Evolutionary conservation across 2,888 invertebrate species (phyloP).

Genomic region (Zele albiditarsus): DNA sequence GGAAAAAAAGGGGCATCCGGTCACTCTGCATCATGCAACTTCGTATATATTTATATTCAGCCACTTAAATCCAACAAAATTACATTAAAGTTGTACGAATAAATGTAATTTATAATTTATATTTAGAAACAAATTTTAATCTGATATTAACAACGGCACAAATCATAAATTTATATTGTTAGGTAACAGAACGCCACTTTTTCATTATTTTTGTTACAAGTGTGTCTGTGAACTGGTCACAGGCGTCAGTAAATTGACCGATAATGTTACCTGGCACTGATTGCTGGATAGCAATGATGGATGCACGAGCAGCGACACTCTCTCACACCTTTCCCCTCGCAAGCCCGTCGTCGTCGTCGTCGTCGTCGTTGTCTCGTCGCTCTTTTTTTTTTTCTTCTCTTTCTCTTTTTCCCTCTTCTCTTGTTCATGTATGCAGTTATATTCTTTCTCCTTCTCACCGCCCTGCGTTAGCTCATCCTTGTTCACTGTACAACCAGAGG

Average conservation of each 20-base stretch:
- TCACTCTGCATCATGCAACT: slow-evolving; percentile 3
- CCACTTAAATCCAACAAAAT: background rate
- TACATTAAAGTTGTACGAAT: too few relatives aligned
- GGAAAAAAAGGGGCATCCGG: background rate
- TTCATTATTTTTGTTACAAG: background rate
- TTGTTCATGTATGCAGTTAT: background rate
- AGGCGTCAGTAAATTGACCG: slow-evolving; percentile 59
- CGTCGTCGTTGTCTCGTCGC: slow-evolving; percentile 39
- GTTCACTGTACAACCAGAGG: slow-evolving; percentile 52
- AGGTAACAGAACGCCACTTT: background rate
- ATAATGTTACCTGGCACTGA: slow-evolving; percentile 62
- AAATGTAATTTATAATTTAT: too few relatives aligned
- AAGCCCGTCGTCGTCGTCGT: slow-evolving; percentile 35
- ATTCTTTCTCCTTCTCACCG: slow-evolving; percentile 30
- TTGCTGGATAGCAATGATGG: slow-evolving; percentile 64
- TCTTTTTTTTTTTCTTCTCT: slow-evolving; percentile 15
- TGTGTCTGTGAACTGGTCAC: slow-evolving; percentile 37
- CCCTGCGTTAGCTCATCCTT: slow-evolving; percentile 42
- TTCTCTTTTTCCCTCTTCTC: background rate
- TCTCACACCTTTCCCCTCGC: slow-evolving; percentile 12
- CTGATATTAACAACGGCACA: background rate
- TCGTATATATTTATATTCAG: background rate
- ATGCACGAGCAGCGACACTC: slow-evolving; percentile 52
- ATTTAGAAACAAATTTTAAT: background rate
- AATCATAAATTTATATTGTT: background rate